Conservation (phyloP, 2,113 vertebrate species). For the Epinephelus lanceolatus region DNA sequence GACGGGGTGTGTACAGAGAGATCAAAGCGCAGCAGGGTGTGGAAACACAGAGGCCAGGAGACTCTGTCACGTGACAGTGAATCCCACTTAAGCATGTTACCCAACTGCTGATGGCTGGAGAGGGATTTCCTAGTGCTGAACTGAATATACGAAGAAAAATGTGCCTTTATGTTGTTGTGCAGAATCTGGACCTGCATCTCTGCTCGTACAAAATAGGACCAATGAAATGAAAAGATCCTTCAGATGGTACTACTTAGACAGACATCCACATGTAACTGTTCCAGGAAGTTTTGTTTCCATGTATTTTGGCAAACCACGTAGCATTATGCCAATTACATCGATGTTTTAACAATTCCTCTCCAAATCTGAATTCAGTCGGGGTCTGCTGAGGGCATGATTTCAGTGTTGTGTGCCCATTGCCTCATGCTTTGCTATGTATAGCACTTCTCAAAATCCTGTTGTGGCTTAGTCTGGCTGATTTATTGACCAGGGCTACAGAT, state of each 20-base stretch:
- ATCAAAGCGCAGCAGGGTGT: slow-evolving; percentile 63
- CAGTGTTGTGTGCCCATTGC: slow-evolving; percentile 48
- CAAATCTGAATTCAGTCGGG: slow-evolving; percentile 20
- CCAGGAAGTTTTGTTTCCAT: not conserved
- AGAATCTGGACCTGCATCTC: too few species aligned
- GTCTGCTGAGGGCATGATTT: slow-evolving; percentile 18
- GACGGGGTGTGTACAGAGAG: slow-evolving; percentile 76
- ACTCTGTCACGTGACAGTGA: slow-evolving; percentile 34
- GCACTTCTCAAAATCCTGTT: slow-evolving; percentile 52
- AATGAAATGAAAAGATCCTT: not conserved
- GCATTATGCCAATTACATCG: not conserved
- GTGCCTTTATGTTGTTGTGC: not conserved
- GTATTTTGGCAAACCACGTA: not conserved
- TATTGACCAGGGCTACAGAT: slow-evolving; percentile 34
- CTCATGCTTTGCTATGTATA: slow-evolving; percentile 74
- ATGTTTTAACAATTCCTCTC: not conserved
- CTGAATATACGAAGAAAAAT: not conserved
- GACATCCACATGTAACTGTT: not conserved
- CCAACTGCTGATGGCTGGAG: not conserved
- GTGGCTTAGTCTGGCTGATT: slow-evolving; percentile 59
- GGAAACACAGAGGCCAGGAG: slow-evolving; percentile 24
- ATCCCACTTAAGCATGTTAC: not conserved
- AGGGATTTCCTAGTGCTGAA: slow-evolving; percentile 24
- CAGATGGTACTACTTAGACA: not conserved
- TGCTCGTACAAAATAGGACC: not conserved